Evolutionary conservation across 2,113 vertebrate species (phyloP), one percentile per base, ranked within the genome.

Genomic region (Apeltes quadracus): DNA sequence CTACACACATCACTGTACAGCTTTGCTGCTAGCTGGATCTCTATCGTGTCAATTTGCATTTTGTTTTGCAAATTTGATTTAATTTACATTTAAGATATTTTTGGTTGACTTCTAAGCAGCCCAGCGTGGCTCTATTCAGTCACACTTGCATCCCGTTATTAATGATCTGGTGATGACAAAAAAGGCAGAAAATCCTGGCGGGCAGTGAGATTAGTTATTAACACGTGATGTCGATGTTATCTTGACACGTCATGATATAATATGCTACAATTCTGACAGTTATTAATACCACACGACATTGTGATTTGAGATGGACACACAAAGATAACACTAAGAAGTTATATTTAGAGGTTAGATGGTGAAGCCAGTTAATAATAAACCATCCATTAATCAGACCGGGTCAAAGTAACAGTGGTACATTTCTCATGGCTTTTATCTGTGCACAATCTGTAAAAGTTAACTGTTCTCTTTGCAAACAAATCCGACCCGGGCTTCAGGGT

Each of bases 241-340:
- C 1, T 15, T 11, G 38, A 71, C 58, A 32, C 50, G 32, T 39
- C 2, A 46, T 20, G 20, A 48, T 7, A 50, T 34, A 39, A 58
- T 22, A 43, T 63, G 53, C 70, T 48, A 65, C 16, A 25, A 61
- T 13, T 82, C 59, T 66, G 44, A 75, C 16, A 55, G 2, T 14
- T 29, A 62, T 50, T 57, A 75, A 73, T 65, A 81, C 82, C 79
- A 38, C 76, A 84, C 80, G 84, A 78, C 20, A 8, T 10, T 51
- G 64, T 80, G 72, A 77, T 72, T 80, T 72, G 81, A 74, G 71
- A 39, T 36, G 64, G 53, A 83, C 34, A 84, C 65, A 73, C 6
- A 54, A 27, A 76, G 12, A 48, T 48, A 61, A 70, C 9, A 61
- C 57, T 67, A 64, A 75, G 79, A 72, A 63, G 68, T 66, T 75